Evolutionary conservation across 2,888 invertebrate genomes (phyloP), one percentile per base, ranked within the genome.

Genomic region (Mechanitis messenoides): DNA sequence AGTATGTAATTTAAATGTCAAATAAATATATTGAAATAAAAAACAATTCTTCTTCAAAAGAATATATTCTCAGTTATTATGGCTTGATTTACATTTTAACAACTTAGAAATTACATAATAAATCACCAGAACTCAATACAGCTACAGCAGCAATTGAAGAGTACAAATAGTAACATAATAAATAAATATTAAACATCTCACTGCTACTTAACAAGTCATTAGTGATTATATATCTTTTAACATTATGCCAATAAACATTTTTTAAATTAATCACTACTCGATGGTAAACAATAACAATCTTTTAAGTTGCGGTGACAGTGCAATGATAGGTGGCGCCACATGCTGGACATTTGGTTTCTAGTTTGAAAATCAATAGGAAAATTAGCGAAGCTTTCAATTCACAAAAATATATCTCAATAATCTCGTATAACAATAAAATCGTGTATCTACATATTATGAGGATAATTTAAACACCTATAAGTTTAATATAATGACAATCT

Each of bases 51-150:
- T 85, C 77, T 64, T 88, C 86, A 88, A 89, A 90, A 90, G 83
- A 89, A 89, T 90, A 89, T 90, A 90, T 88, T 89, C 82, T 88
- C 86, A 88, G 85, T 90, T 89, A 88, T 90, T 89, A 90, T 90
- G 89, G 90, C 90, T 89, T 87, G 85, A 87, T 88, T 89, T 89
- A 89, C 86, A 89, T 83, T 87, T 85, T 87, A 89, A 89, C 89
- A 89, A 90, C 88, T 89, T 89, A 90, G 81, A 78, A 85, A 89
- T 86, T 87, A 89, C 81, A 82, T 83, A 86, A 87, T 86, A 84
- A 84, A 86, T 88, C 87, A 88, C 84, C 84, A 83, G 83, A 87
- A 85, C 80, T 58, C 84, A 85, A 88, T 85, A 85, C 81, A 83
- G 81, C 87, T 88, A 87, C 85, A 85, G 85, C 80, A 60, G 60